A percentile compares a stretch with the other conserved stretches of the same genome.
phyloP scores from a whole-genome alignment of 2,113 vertebrate genomes.

The Herpailurus yagouaroundi region DNA sequence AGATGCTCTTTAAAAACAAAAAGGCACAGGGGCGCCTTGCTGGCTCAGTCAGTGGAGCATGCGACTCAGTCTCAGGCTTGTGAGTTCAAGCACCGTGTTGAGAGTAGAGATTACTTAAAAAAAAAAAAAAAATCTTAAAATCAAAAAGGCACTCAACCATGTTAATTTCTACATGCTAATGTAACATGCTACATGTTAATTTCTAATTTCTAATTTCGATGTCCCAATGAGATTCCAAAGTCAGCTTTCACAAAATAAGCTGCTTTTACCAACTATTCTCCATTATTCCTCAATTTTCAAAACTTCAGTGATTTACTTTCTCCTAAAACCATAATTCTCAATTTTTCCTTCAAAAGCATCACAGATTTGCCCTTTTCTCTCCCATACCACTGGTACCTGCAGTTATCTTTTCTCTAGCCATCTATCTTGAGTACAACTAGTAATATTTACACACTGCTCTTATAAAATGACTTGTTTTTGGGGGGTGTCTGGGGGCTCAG shows the following conservation, averaged over 20 bases:
- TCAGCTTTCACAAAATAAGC: constrained; percentile 45
- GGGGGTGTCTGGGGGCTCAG: background rate
- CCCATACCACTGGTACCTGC: background rate
- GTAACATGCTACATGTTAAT: too few species aligned
- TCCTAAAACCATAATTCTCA: background rate
- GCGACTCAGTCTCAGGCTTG: background rate
- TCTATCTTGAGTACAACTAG: background rate
- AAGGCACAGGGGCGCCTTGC: background rate
- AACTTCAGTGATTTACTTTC: background rate
- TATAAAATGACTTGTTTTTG: constrained; percentile 40
- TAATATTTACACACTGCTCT: constrained; percentile 33
- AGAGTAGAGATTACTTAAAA: background rate
- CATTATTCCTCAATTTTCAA: constrained; percentile 20
- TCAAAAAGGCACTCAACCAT: background rate
- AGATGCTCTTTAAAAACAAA: constrained; percentile 24
- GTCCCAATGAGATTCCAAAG: background rate
- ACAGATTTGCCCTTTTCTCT: background rate
- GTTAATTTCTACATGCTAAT: background rate
- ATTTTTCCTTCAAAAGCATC: constrained; percentile 23
- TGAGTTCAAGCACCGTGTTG: background rate
- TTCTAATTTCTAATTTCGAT: background rate
- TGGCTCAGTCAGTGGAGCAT: background rate
- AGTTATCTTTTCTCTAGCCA: constrained; percentile 3
- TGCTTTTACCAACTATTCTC: background rate
- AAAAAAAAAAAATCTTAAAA: background rate